These are phyloP conservation scores for Macrosiphum euphorbiae DNA, from an alignment of 2,888 invertebrate species.

Conservation along the genomic window DNA sequence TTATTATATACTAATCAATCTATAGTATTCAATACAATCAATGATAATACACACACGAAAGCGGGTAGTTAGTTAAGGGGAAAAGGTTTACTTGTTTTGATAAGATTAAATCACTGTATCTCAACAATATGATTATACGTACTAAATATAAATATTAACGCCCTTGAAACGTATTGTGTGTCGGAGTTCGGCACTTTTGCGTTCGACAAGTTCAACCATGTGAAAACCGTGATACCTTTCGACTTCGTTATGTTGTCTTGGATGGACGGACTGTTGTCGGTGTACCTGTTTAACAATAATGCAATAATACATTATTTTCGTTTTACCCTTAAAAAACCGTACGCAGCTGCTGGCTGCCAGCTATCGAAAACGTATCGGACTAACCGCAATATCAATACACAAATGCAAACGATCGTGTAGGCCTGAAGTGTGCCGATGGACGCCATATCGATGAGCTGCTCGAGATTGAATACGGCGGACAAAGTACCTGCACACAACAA, in stretches of 20 bases:
- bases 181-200: slow-evolving; percentile 47
- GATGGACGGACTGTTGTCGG: slow-evolving; percentile 20
- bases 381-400: slow-evolving; percentile 87
- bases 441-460: slow-evolving; percentile 96
- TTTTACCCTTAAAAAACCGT: neutral
- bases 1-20: too few relatives aligned
- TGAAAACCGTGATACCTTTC: neutral
- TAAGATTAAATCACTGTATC: neutral
- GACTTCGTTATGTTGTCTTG: neutral
- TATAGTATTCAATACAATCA: neutral
- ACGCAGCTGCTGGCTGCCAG: neutral
- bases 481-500: slow-evolving; percentile 76
- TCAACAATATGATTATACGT: neutral
- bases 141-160: slow-evolving; percentile 46
- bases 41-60: neutral
- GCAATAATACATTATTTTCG: neutral
- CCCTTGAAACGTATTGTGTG: slow-evolving; percentile 50
- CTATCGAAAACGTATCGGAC: neutral
- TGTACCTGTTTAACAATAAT: neutral
- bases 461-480: slow-evolving; percentile 89
- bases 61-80: neutral
- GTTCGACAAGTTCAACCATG: slow-evolving; percentile 51
- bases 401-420: slow-evolving; percentile 92
- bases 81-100: neutral
- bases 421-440: slow-evolving; percentile 92